Evolutionary conservation across 2,888 invertebrate genomes (phyloP), one percentile per base, ranked within the genome.

Genomic region (Nomada fucata): DNA sequence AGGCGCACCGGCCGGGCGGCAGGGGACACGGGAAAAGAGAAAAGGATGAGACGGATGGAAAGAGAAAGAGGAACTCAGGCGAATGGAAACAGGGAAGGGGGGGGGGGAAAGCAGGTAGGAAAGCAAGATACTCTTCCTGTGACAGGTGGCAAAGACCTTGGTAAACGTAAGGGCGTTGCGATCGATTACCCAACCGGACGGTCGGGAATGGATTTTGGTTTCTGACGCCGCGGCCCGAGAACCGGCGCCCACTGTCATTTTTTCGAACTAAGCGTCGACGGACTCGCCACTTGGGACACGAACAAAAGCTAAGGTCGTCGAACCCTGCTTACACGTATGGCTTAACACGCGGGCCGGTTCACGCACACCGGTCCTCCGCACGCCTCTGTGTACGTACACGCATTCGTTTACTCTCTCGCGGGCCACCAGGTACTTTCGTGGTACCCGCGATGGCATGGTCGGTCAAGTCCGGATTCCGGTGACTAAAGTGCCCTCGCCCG

Each of bases 81-180:
- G 67, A 65, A 18, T 10, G 53, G 36, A n/a, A 42, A 15, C 52
- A 29, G 15, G 18, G 55, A 55, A 20, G 53, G 71, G 75, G 72
- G 61, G 76, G 20, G 72, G 61, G 76, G 20, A 47, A 74, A 61
- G 75, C 79, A 83, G 78, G 71, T 86, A 84, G 83, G 79, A 83
- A 85, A 85, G 78, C 78, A 82, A 87, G 88, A 88, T 85, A 85
- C 83, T 83, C 78, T 86, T 84, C 63, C 73, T 82, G 81, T 86
- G 90, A 90, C 91, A 91, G 90, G 91, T 91, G 91, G 91, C 89
- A 91, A 90, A 91, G 91, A 91, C 91, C 91, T 91, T 91, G 91
- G 90, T 86, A 86, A 89, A 83, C 76, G 82, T 87, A 88, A 88
- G 88, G 86, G 88, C 82, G 86, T 89, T 83, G 88, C 91, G 90